Conservation (phyloP, 2,888 invertebrate genomes). For the Melanostoma mellinum region DNA sequence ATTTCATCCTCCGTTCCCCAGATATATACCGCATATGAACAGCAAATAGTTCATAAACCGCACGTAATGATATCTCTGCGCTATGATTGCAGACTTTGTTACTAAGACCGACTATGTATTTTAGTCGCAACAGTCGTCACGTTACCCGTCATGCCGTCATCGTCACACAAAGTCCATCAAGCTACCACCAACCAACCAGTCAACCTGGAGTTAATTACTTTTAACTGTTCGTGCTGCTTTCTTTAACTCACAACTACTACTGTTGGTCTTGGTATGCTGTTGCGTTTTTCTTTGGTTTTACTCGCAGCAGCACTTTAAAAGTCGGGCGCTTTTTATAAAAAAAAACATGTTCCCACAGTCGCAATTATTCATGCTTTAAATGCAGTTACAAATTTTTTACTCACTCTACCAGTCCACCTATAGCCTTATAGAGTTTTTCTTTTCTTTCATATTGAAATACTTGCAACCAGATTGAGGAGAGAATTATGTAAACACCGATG, state of each 20-base stretch:
- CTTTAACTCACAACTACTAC: constrained; percentile 1
- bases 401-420: constrained; percentile 13
- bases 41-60: constrained; percentile 72
- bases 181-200: constrained; percentile 51
- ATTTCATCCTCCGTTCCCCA: constrained; percentile 35
- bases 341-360: constrained; percentile 66
- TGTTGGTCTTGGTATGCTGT: constrained; percentile 15
- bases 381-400: constrained; percentile 69
- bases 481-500: constrained; percentile 36
- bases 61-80: constrained; percentile 66
- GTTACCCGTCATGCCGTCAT: constrained; percentile 24
- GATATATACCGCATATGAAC: constrained; percentile 58
- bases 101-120: constrained; percentile 15
- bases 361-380: constrained; percentile 71
- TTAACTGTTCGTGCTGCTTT: constrained; percentile 65
- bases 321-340: constrained; percentile 43
- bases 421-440: background rate
- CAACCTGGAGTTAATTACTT: constrained; percentile 72
- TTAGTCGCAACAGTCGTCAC: constrained; percentile 27
- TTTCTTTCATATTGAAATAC: constrained; percentile 24
- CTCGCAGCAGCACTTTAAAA: constrained; percentile 24
- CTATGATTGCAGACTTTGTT: constrained; percentile 41
- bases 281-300: constrained; percentile 24
- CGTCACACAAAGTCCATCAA: constrained; percentile 53
- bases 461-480: constrained; percentile 33